These are phyloP conservation scores for Sphyrna mokarran DNA, from an alignment of 2,113 vertebrate genomes.

Conservation along the genomic window DNA sequence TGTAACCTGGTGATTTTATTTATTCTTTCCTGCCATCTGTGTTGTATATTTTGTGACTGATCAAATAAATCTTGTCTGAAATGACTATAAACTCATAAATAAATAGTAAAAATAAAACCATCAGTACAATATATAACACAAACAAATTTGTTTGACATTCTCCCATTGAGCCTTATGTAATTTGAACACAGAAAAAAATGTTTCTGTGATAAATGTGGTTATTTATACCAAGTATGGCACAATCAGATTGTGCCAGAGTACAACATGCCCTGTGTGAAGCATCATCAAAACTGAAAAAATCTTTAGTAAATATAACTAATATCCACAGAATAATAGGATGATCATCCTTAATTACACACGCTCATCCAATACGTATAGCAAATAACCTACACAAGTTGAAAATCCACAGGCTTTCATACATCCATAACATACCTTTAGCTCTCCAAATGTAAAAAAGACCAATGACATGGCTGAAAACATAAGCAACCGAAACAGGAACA, in stretches of 20 bases:
- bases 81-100: not conserved
- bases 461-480: not conserved
- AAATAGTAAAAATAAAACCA: slow-evolving; percentile 6
- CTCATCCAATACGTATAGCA: not conserved
- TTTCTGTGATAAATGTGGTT: not conserved
- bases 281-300: not conserved
- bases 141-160: slow-evolving; percentile 9
- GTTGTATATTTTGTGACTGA: not conserved
- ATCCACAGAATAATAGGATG: not conserved
- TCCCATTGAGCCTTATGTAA: not conserved
- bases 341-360: not conserved
- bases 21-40: slow-evolving; percentile 11
- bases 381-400: not conserved
- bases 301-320: not conserved
- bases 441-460: not conserved
- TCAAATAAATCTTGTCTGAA: not conserved
- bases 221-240: not conserved
- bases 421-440: not conserved
- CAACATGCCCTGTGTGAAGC: not conserved
- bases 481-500: no score
- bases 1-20: slow-evolving; percentile 4
- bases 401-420: not conserved
- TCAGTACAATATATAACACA: slow-evolving; percentile 2
- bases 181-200: slow-evolving; percentile 23
- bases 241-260: not conserved